Evolutionary conservation across 2,797 vertebrate genomes (phyloP), one percentile per base, ranked within the genome.

Genomic region (Typhlichthys eigenmanni): DNA sequence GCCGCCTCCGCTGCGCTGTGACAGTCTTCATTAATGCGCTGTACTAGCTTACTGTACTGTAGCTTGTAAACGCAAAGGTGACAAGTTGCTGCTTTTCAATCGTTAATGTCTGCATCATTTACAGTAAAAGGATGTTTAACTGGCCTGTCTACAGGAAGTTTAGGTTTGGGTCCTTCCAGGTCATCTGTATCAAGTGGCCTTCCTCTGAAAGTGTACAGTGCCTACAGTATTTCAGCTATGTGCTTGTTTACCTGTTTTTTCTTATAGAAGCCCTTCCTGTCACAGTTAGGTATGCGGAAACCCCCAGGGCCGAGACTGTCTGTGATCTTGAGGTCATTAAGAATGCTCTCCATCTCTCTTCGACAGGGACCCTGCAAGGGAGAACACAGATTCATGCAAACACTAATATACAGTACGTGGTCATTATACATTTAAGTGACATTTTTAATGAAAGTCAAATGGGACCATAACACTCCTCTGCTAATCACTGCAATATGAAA

Each of bases 251-350:
- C 96, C 94, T 98, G 96, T 71, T 95, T 98, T 88, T 95, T 98
- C 93, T 97, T 98, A 85, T 98, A 98, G 87, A 97, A 98, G 1
- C 96, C 96, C 75, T 95, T 98, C 87, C 94, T 96, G 91, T 98
- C 96, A 84, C 96, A 98, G 90, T 98, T 98, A 74, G 96, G 96
- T 85, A 98, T 95, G 90, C 95, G 95, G 74, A 98, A 87, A 17
- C 93, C 93, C 81, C 92, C 87, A 43, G 95, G 95, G 79, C 93
- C 95, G 75, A 98, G 91, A 69, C 93, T 91, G 64, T 95, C 93
- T 74, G 93, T 86, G 76, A 95, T 94, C 90, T 97, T 98, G 50
- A 98, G 87, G 72, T 89, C 92, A 79, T 93, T 95, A 85, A 98
- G 90, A 12, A 95, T 94, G 72, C 93, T 94, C 69, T 97, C 95